A percentile compares a stretch with the other conserved stretches of the same genome.
These are phyloP conservation scores for Castor canadensis DNA, from an alignment of 2,113 vertebrate species.

Conservation along the genomic window DNA sequence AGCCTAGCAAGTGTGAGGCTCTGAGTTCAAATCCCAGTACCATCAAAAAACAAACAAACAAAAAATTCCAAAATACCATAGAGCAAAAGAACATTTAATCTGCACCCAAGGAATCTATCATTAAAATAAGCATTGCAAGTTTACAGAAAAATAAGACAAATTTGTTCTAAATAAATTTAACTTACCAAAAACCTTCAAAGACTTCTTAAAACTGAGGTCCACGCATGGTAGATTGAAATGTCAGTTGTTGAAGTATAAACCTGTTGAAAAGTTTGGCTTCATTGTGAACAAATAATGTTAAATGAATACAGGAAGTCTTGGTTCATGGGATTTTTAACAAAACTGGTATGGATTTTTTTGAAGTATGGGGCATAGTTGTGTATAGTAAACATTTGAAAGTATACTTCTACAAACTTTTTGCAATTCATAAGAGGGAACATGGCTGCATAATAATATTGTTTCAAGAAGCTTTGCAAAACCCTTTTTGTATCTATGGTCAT, in stretches of 20 bases:
- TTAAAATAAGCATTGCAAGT: background rate
- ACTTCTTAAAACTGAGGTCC: background rate
- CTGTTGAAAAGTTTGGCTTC: background rate
- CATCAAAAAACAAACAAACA: too few species aligned
- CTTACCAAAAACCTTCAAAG: background rate
- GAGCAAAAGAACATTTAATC: background rate
- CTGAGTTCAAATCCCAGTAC: too few species aligned
- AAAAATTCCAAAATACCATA: too few species aligned
- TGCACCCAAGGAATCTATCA: background rate
- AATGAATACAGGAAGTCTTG: background rate
- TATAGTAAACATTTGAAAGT: background rate
- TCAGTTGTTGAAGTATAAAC: background rate
- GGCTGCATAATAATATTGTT: background rate
- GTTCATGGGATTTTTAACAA: background rate
- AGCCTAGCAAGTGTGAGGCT: too few species aligned
- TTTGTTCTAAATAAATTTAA: background rate
- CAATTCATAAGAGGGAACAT: background rate
- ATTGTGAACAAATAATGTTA: background rate
- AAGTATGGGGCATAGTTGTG: background rate
- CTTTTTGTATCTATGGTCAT: background rate
- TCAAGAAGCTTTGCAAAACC: background rate
- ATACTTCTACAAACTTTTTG: background rate
- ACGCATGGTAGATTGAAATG: background rate
- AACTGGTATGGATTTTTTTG: background rate
- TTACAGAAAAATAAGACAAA: background rate